Evolutionary conservation across 2,888 invertebrate genomes (phyloP).

Genomic region (Ptychoptera albimana): DNA sequence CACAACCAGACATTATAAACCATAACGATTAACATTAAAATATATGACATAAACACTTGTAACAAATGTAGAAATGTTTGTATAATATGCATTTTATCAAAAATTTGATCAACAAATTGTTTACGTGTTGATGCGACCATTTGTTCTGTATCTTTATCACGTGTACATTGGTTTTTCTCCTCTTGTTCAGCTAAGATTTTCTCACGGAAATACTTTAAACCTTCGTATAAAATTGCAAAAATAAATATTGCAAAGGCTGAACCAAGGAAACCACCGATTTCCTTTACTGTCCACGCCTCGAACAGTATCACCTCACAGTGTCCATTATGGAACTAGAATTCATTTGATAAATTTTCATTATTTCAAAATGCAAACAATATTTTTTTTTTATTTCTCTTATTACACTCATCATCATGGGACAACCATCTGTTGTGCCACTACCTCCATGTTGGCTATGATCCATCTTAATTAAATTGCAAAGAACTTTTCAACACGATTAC

Average conservation of each 20-base stretch:
- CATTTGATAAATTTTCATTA: too few relatives aligned
- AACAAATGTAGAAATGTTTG: constrained; percentile 23
- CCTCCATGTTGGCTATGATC: too few relatives aligned
- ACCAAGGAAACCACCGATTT: constrained; percentile 59
- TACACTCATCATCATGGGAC: too few relatives aligned
- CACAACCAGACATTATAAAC: constrained; percentile 28
- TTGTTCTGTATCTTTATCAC: neutral
- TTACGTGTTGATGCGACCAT: constrained; percentile 8
- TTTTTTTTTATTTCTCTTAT: too few relatives aligned
- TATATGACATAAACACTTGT: constrained; percentile 24
- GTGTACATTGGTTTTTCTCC: neutral
- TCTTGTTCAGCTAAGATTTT: constrained; percentile 19
- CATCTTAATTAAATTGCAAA: too few relatives aligned
- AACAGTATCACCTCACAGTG: constrained; percentile 64
- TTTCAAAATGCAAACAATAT: too few relatives aligned
- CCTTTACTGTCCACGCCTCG: constrained; percentile 58
- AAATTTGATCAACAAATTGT: constrained; percentile 13
- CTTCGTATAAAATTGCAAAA: constrained; percentile 86
- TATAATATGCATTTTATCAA: constrained; percentile 18
- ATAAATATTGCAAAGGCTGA: constrained; percentile 82
- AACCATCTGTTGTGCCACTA: too few relatives aligned
- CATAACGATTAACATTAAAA: constrained; percentile 29
- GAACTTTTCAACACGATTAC: too few relatives aligned
- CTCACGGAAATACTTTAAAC: constrained; percentile 68
- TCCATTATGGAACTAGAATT: constrained; percentile 58